Conservation (phyloP, 2,797 vertebrate species). For the Falco berigora region DNA sequence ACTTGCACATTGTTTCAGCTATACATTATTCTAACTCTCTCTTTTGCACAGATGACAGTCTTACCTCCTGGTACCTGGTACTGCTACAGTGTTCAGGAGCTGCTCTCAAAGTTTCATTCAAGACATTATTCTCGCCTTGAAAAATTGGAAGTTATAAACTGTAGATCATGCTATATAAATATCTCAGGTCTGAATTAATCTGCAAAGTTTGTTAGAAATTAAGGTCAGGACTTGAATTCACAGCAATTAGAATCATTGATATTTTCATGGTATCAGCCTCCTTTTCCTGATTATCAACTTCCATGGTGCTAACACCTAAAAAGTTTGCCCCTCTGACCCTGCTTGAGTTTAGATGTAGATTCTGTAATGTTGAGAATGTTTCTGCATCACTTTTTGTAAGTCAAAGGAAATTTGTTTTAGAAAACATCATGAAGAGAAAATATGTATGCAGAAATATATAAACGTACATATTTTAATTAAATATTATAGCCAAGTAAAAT, state of each 20-base stretch:
- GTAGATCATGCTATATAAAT: neutral
- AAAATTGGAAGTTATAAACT: neutral
- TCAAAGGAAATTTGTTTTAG: neutral
- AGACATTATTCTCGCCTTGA: neutral
- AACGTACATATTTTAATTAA: conserved; percentile 44
- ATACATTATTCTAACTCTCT: neutral
- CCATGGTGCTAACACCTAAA: conserved; percentile 21
- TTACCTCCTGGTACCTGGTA: neutral
- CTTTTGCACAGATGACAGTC: neutral
- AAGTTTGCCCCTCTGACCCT: conserved; percentile 47
- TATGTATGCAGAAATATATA: neutral
- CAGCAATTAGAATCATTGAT: conserved; percentile 50
- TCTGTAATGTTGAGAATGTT: neutral
- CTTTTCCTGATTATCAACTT: conserved; percentile 44
- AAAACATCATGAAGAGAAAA: neutral
- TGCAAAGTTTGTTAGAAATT: conserved; percentile 53
- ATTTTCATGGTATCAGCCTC: conserved; percentile 44
- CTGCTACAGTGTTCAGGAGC: neutral
- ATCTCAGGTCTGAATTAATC: conserved; percentile 52
- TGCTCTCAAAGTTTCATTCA: neutral
- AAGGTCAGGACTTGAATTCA: conserved; percentile 49
- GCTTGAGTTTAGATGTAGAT: neutral
- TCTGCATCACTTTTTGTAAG: conserved; percentile 9
- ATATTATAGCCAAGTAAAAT: neutral
- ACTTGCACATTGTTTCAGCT: neutral